Percentiles rank a stretch among this genome's conserved stretches.
These are phyloP conservation scores for Thrips palmi DNA, from an alignment of 1,140 invertebrate species.

Conservation along the genomic window DNA sequence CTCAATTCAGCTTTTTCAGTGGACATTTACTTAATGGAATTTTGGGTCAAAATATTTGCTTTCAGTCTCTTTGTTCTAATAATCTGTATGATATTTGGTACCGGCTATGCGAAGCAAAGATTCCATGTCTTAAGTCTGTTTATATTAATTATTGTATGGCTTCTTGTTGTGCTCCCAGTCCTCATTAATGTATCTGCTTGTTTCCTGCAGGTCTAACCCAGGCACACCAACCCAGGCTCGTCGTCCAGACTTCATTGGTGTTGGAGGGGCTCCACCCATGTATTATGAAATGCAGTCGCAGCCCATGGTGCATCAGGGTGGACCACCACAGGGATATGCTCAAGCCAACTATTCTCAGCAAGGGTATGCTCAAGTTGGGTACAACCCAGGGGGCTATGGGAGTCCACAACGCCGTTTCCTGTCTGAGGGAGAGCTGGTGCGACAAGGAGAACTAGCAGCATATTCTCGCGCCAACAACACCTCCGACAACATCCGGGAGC, in stretches of 20 bases:
- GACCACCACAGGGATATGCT: conserved; percentile 21
- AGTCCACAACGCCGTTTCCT: conserved; percentile 69
- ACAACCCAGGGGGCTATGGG: conserved; percentile 22
- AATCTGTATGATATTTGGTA: too few relatives aligned
- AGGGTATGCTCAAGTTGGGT: conserved; percentile 11
- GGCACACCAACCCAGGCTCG: conserved; percentile 71
- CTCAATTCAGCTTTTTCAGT: too few relatives aligned
- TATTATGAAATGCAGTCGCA: conserved; percentile 32
- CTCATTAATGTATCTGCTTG: conserved; percentile 3
- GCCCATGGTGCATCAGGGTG: too few relatives aligned
- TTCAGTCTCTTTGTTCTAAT: too few relatives aligned
- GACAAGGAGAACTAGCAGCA: conserved; percentile 32
- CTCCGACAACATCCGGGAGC: conserved; percentile 45
- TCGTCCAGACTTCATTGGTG: conserved; percentile 68
- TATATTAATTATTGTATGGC: conserved; percentile 4
- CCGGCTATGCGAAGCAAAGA: too few relatives aligned
- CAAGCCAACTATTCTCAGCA: conserved; percentile 19
- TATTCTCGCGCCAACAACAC: conserved; percentile 32
- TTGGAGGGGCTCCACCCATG: conserved; percentile 24
- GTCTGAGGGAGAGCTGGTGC: conserved; percentile 64
- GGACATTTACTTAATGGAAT: too few relatives aligned
- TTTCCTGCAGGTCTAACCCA: conserved; percentile 57
- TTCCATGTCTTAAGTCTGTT: too few relatives aligned
- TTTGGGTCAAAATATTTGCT: too few relatives aligned
- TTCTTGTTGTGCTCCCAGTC: not conserved